Base-by-base conservation (phyloP, 2,113 vertebrate species). In the Sitta europaea region DNA sequence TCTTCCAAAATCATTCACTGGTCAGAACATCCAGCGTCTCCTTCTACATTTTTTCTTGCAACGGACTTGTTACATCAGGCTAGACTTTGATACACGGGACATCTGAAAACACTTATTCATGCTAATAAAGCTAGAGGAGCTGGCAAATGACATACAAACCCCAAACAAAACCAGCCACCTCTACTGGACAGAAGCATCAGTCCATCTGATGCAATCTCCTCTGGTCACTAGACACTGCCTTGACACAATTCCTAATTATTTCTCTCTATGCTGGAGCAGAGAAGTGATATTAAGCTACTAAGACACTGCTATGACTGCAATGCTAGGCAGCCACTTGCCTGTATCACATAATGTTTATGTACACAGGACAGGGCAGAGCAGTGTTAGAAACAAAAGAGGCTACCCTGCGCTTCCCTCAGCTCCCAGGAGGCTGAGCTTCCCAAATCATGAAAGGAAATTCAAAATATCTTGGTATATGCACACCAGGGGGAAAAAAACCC, bases 311-410 rank as follows among this genome's bases (percentile, higher is more conserved):
- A 1, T 3, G 21, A 12, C 47, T 74, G 38, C 80, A 48, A 8
- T 33, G 27, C 67, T 18, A 29, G 65, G 79, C 47, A 66, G 53
- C 10, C n/a, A 27, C 16, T 12, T 28, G 31, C 24, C 48, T 33
- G 0, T 12, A 35, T 18, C 33, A 0, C 13, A 12, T 1, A 4
- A 36, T 1, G 0, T 40, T 67, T 63, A 48, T 3, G 40, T 6
- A 33, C 45, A 5, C 4, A n/a, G 38, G n/a, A 38, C 21, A 40
- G 75, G n/a, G 54, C 71, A 86, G 58, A 76, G 58, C 54, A 80
- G 80, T 48, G 38, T 21, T 3, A 65, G 93, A 70, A 42, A 23
- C 31, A 23, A 29, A 51, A 9, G 2, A 51, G 66, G 19, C 42
- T 23, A 22, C 24, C 12, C 76, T 28, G 1, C 4, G 38, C 25